phyloP scores from a whole-genome alignment of 2,113 vertebrate genomes.

The Hyaena hyaena region DNA sequence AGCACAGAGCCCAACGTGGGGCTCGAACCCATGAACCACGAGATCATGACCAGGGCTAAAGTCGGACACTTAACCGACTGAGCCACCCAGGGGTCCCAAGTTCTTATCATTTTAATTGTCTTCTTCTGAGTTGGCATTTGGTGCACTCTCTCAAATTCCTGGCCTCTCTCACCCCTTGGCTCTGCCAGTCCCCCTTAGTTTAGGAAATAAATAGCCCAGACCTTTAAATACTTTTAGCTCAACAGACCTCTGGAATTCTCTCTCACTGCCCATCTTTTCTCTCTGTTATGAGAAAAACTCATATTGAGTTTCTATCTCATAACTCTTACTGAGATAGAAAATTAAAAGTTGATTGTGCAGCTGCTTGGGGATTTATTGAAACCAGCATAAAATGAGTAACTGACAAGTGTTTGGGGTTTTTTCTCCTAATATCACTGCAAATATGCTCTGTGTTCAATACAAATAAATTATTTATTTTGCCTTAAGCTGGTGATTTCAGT shows the following conservation, averaged over 20 bases:
- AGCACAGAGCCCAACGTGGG: no score
- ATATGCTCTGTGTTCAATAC: background rate
- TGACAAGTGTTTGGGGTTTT: background rate
- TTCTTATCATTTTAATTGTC: background rate
- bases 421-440: background rate
- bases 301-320: no score
- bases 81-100: background rate
- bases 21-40: no score
- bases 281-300: background rate
- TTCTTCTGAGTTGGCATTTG: background rate
- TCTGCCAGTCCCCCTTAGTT: background rate
- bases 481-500: background rate
- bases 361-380: background rate
- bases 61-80: no score
- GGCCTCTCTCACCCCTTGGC: background rate
- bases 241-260: background rate
- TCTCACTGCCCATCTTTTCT: background rate
- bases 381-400: background rate
- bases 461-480: background rate
- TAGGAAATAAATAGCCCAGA: background rate
- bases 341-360: background rate
- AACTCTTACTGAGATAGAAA: constrained; percentile 12
- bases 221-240: background rate
- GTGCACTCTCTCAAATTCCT: background rate
- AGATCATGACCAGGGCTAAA: no score